phyloP scores from a whole-genome alignment of 2,797 vertebrate genomes.

The Lacerta bilineata region DNA sequence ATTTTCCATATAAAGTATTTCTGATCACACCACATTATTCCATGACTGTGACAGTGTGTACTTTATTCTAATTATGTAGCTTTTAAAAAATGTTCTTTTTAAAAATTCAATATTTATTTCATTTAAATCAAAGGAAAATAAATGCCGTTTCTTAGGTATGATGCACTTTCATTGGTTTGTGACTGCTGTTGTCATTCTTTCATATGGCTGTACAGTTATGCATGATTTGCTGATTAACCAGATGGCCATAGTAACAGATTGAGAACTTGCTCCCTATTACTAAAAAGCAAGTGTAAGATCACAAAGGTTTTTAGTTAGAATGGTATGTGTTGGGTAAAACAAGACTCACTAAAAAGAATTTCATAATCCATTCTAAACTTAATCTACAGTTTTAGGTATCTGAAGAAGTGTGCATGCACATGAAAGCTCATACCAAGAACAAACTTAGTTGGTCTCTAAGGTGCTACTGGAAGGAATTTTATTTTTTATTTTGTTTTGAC shows the following conservation, averaged over 20 bases:
- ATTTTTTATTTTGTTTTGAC: too few species aligned
- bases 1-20: slow-evolving; percentile 30
- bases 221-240: slow-evolving; percentile 83
- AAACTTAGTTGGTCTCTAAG: too few species aligned
- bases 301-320: slow-evolving; percentile 71
- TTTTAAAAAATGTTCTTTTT: slow-evolving; percentile 55
- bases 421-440: too few species aligned
- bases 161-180: slow-evolving; percentile 77
- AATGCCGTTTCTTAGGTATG: slow-evolving; percentile 63
- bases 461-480: too few species aligned
- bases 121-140: slow-evolving; percentile 69
- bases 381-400: slow-evolving; percentile 15
- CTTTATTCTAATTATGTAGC: slow-evolving; percentile 72
- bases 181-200: slow-evolving; percentile 81
- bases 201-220: slow-evolving; percentile 79
- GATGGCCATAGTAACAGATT: slow-evolving; percentile 85
- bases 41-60: slow-evolving; percentile 48
- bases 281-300: slow-evolving; percentile 84
- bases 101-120: slow-evolving; percentile 57
- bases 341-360: slow-evolving; percentile 56
- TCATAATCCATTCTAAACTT: slow-evolving; percentile 39
- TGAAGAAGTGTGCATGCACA: too few species aligned
- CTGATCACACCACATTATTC: slow-evolving; percentile 65
- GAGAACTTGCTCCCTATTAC: slow-evolving; percentile 84
- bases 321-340: slow-evolving; percentile 56